These are phyloP conservation scores for Oophaga pumilio DNA, from an alignment of 2,113 vertebrate genomes.

Conservation along the genomic window DNA sequence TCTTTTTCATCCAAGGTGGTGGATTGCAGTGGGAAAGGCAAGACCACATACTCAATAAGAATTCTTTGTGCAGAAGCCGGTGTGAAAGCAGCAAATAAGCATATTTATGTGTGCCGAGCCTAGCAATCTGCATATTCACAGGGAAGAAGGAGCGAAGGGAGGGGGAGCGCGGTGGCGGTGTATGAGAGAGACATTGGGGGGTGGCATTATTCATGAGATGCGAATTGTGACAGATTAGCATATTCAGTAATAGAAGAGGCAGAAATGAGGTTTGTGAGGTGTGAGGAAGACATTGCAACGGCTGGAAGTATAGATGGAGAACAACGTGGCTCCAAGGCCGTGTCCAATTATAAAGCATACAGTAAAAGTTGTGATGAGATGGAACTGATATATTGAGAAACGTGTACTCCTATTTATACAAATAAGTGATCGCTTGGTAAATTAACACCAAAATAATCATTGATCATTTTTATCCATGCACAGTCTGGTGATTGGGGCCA, in stretches of 20 bases:
- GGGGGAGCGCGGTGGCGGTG: slow-evolving; percentile 20
- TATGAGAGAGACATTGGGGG: slow-evolving; percentile 26
- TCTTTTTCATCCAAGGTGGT: not conserved
- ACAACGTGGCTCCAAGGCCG: not conserved
- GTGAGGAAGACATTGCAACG: not conserved
- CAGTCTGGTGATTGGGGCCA: not conserved
- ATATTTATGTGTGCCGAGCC: slow-evolving; percentile 45
- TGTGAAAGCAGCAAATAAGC: slow-evolving; percentile 38
- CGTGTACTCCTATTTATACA: not conserved
- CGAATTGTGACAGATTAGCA: slow-evolving; percentile 48
- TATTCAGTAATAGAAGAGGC: slow-evolving; percentile 44
- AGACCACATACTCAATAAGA: slow-evolving; percentile 2
- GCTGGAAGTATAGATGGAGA: not conserved
- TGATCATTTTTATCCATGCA: not conserved
- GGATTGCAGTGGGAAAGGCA: not conserved
- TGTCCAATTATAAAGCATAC: not conserved
- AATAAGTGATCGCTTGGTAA: not conserved
- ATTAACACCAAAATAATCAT: not conserved
- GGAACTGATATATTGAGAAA: not conserved
- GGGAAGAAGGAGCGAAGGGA: not conserved
- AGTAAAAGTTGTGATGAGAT: not conserved
- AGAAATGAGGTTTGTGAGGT: slow-evolving; percentile 15
- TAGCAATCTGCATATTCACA: slow-evolving; percentile 53
- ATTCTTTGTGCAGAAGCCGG: slow-evolving; percentile 6
- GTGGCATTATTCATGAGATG: slow-evolving; percentile 46